These are phyloP conservation scores for Phrixothrix hirtus DNA, from an alignment of 2,888 invertebrate species.

Conservation along the genomic window DNA sequence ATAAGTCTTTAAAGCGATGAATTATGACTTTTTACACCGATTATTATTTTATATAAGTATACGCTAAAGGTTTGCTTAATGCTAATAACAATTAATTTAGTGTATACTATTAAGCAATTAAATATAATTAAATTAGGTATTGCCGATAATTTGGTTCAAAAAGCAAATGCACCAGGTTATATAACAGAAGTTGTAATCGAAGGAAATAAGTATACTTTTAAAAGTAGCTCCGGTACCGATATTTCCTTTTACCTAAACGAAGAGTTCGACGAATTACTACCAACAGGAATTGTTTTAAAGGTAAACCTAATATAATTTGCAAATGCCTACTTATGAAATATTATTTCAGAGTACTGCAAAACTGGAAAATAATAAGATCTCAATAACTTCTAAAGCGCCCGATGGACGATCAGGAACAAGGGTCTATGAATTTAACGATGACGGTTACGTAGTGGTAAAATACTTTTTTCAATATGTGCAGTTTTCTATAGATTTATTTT, in stretches of 20 bases:
- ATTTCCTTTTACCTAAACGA: not conserved
- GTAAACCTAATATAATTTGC: not conserved
- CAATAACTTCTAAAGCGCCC: slow-evolving; percentile 1
- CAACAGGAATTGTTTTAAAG: slow-evolving; percentile 3
- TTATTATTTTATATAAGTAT: too few species aligned
- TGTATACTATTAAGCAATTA: too few species aligned
- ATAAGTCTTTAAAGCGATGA: too few species aligned
- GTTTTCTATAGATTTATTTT: too few species aligned
- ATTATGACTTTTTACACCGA: too few species aligned
- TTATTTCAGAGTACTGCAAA: slow-evolving; percentile 1
- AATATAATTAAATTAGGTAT: too few species aligned
- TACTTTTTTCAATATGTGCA: too few species aligned
- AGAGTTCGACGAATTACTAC: slow-evolving; percentile 5
- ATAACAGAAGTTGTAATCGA: slow-evolving; percentile 2
- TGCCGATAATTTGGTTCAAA: slow-evolving; percentile 1
- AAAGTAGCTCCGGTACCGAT: slow-evolving; percentile 1
- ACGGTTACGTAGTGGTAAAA: slow-evolving; percentile 1
- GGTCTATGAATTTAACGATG: slow-evolving; percentile 2
- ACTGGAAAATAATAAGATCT: not conserved
- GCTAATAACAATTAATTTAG: too few species aligned
- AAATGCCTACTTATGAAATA: not conserved
- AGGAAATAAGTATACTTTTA: slow-evolving; percentile 1
- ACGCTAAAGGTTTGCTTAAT: too few species aligned
- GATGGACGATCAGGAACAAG: not conserved
- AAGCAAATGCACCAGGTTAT: not conserved